A percentile compares a stretch with the other conserved stretches of the same genome.
These are phyloP conservation scores for Anadara kagoshimensis DNA, from an alignment of 1,140 invertebrate genomes.

Conservation along the genomic window DNA sequence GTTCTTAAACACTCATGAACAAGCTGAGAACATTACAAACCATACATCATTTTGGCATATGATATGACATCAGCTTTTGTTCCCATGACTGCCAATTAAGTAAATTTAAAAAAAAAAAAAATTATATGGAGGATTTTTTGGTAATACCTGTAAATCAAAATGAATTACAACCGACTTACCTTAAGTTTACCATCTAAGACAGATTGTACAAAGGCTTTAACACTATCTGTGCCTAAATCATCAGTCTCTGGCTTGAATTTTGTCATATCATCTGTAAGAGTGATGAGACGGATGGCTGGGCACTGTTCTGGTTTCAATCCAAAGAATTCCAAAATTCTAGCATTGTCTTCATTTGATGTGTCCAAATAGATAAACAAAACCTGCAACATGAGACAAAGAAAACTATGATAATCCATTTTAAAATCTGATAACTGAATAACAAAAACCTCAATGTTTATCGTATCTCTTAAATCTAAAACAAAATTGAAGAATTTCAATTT, in stretches of 20 bases:
- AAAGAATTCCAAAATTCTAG: conserved; percentile 99
- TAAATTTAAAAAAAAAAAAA: no score
- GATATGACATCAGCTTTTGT: no score
- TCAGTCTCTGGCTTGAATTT: conserved; percentile 94
- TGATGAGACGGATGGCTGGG: conserved; percentile 94
- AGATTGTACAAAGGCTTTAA: conserved; percentile 88
- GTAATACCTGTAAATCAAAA: no score
- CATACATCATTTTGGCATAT: no score
- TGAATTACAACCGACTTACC: conserved; percentile 62
- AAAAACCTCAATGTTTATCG: no score
- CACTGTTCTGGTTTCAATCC: conserved; percentile 95
- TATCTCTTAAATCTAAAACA: no score
- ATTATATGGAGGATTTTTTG: no score
- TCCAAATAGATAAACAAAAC: conserved; percentile 96
- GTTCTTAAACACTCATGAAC: no score
- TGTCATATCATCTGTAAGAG: conserved; percentile 97
- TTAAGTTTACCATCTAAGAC: conserved; percentile 96
- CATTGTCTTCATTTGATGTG: conserved; percentile 95
- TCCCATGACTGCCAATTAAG: no score
- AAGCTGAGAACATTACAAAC: no score
- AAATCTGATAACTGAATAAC: no score
- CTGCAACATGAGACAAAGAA: conserved; percentile 69
- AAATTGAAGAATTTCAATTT: neutral
- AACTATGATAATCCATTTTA: neutral
- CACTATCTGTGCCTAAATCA: conserved; percentile 85